These are phyloP conservation scores for Heliconius melpomene DNA, from an alignment of 1,140 invertebrate species.

Conservation along the genomic window DNA sequence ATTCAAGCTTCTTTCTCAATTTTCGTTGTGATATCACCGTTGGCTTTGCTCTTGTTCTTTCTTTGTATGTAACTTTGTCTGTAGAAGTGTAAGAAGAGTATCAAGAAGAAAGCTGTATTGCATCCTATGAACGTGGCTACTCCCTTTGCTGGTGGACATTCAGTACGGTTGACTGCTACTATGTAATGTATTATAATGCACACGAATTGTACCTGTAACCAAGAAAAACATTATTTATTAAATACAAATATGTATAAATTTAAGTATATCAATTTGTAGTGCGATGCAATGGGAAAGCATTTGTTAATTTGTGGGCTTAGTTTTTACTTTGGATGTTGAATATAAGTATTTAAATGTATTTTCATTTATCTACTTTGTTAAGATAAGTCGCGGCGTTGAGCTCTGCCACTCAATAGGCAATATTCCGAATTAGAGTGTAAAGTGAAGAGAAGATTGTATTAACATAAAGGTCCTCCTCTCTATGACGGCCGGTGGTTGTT, in stretches of 20 bases:
- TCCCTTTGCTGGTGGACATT: constrained; percentile 63
- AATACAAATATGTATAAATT: background rate
- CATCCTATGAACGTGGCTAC: constrained; percentile 52
- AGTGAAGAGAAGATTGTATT: no score
- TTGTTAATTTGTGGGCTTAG: no score
- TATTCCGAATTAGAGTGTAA: no score
- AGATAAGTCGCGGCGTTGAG: no score
- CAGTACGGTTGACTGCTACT: constrained; percentile 47
- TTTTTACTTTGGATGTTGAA: no score
- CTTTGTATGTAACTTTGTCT: constrained; percentile 55
- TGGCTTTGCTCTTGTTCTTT: background rate
- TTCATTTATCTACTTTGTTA: no score
- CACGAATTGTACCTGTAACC: constrained; percentile 71
- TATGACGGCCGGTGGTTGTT: no score
- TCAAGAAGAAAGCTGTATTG: constrained; percentile 58
- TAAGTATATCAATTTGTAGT: no score
- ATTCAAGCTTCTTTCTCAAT: constrained; percentile 1
- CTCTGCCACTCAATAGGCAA: no score
- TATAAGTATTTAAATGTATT: no score
- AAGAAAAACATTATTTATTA: constrained; percentile 27
- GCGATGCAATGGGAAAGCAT: no score
- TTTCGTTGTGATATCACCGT: background rate
- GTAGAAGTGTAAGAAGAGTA: constrained; percentile 71
- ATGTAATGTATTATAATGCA: constrained; percentile 65
- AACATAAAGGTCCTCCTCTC: no score